Evolutionary conservation across 2,888 invertebrate species (phyloP).

Genomic region (Catocala nupta): DNA sequence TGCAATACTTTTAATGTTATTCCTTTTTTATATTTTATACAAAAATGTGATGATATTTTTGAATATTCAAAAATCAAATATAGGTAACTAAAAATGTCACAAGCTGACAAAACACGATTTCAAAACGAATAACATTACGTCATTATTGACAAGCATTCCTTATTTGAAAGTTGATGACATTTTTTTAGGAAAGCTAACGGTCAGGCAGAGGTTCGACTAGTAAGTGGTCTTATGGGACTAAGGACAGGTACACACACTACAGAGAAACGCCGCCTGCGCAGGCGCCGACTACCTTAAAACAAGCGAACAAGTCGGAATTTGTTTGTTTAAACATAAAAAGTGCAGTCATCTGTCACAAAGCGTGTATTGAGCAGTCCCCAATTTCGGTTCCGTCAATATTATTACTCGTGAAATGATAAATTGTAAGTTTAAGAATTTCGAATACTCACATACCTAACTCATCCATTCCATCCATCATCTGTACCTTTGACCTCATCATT

Average conservation of each 20-base stretch:
- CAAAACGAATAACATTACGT: background rate
- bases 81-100: background rate
- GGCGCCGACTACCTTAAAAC: conserved; percentile 2
- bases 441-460: no score
- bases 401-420: conserved; percentile 2
- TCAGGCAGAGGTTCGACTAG: conserved; percentile 6
- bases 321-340: conserved; percentile 21
- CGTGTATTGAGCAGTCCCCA: conserved; percentile 1
- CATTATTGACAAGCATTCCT: background rate
- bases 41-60: no score
- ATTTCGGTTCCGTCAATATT: conserved; percentile 15
- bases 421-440: background rate
- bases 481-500: no score
- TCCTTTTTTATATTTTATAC: no score
- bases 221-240: conserved; percentile 17
- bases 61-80: background rate
- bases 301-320: conserved; percentile 11
- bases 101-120: background rate
- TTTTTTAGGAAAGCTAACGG: conserved; percentile 11
- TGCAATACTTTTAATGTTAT: no score
- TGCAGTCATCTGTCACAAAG: conserved; percentile 9
- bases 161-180: conserved; percentile 11
- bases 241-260: conserved; percentile 16
- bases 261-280: conserved; percentile 17
- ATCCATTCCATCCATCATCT: no score